Percentiles rank a stretch among this genome's conserved stretches.
Conservation (phyloP, 2,888 invertebrate species). For the Cynaeus angustus region DNA sequence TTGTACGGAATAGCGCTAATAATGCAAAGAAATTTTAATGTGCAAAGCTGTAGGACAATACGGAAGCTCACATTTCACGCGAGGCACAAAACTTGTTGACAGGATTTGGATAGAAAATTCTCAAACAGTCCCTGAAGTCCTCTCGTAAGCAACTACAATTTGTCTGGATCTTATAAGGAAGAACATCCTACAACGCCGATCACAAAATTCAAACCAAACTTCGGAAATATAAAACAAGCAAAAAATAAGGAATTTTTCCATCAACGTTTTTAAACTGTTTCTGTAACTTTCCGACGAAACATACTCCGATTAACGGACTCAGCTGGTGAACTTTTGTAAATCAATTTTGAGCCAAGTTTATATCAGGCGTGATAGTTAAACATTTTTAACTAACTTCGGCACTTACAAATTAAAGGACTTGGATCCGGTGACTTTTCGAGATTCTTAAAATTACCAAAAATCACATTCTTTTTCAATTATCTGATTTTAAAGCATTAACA, state of each 20-base stretch:
- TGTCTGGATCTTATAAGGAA: conserved; percentile 45
- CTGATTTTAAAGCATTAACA: conserved; percentile 36
- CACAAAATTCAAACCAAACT: conserved; percentile 41
- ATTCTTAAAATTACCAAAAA: conserved; percentile 1
- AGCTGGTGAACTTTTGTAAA: conserved; percentile 21
- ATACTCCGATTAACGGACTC: conserved; percentile 23
- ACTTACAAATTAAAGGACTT: conserved; percentile 13
- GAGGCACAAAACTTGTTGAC: conserved; percentile 47
- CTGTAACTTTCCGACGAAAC: conserved; percentile 22
- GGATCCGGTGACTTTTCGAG: not conserved
- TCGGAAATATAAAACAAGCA: conserved; percentile 39
- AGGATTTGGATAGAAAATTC: conserved; percentile 48
- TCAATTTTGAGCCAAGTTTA: conserved; percentile 29
- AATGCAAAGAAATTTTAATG: conserved; percentile 42
- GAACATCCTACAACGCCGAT: conserved; percentile 42
- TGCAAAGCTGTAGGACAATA: conserved; percentile 33
- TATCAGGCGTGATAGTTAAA: conserved; percentile 3
- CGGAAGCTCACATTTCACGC: conserved; percentile 37
- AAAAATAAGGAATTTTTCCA: conserved; percentile 40
- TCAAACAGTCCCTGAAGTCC: conserved; percentile 48
- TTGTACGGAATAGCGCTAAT: conserved; percentile 25
- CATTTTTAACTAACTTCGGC: conserved; percentile 18
- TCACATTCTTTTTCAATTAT: conserved; percentile 34
- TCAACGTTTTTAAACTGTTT: conserved; percentile 36
- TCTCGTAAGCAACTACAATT: conserved; percentile 47